Conservation (phyloP, 2,888 invertebrate genomes). For the Hedychridium roseum region DNA sequence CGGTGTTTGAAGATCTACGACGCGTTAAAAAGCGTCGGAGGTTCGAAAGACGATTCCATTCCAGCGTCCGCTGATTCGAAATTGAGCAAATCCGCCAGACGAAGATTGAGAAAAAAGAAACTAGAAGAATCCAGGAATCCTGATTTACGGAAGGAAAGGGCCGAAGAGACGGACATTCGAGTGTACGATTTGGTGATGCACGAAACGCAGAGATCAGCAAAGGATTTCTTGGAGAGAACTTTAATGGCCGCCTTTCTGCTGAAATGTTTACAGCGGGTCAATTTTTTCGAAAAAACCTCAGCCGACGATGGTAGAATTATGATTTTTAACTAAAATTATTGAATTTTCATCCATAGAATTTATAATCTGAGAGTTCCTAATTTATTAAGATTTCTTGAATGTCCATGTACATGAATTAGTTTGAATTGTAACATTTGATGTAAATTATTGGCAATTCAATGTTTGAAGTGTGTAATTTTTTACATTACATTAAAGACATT, state of each 20-base stretch:
- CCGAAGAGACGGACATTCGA: no score
- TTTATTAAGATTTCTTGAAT: background rate
- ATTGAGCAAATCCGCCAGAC: conserved; percentile 42
- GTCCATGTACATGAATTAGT: no score
- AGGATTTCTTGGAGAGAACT: conserved; percentile 78
- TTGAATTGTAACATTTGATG: no score
- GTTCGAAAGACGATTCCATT: background rate
- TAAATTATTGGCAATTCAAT: no score
- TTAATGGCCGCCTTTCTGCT: conserved; percentile 81
- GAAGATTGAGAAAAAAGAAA: conserved; percentile 47
- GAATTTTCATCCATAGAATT: no score
- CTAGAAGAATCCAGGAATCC: conserved; percentile 32
- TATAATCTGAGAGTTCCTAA: no score
- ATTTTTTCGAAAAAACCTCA: conserved; percentile 65
- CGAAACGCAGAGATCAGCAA: conserved; percentile 68
- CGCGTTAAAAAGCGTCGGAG: no score
- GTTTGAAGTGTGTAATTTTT: no score
- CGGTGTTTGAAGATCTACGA: conserved; percentile 65
- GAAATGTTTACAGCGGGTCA: conserved; percentile 73
- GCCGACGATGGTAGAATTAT: conserved; percentile 22
- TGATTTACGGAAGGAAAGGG: conserved; percentile 41
- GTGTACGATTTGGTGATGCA: conserved; percentile 76
- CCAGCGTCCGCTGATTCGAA: conserved; percentile 5
- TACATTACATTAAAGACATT: no score
- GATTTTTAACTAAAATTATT: no score